A percentile compares a stretch with the other conserved stretches of the same genome.
phyloP scores from a whole-genome alignment of 2,888 invertebrate species.

The Chesias legatella region DNA sequence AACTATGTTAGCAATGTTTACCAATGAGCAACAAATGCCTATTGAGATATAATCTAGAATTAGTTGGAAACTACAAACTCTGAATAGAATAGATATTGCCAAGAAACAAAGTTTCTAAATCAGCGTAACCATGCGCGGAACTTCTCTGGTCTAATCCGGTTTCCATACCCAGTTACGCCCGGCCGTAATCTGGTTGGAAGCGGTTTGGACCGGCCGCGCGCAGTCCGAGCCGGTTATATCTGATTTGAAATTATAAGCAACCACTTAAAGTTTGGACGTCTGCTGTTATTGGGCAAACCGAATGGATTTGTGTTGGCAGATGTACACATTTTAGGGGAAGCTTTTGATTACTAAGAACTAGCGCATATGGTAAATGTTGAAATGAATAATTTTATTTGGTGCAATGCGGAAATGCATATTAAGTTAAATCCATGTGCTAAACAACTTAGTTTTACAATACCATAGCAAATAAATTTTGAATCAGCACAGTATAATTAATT shows the following conservation, averaged over 20 bases:
- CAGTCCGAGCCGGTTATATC: conserved; percentile 50
- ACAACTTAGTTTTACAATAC: no score
- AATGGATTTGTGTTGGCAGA: conserved; percentile 25
- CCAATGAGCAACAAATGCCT: conserved; percentile 37
- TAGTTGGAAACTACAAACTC: conserved; percentile 51
- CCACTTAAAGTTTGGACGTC: conserved; percentile 37
- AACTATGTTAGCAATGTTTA: conserved; percentile 36
- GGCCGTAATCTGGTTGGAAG: conserved; percentile 56
- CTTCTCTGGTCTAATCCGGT: conserved; percentile 67
- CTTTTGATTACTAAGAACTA: not conserved
- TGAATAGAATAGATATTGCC: conserved; percentile 44
- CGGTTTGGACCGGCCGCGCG: conserved; percentile 44
- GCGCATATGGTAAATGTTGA: no score
- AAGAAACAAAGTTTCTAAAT: conserved; percentile 75
- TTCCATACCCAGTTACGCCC: conserved; percentile 51
- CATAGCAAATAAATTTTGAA: no score
- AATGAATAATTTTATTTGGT: no score
- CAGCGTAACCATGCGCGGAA: conserved; percentile 72
- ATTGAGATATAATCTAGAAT: conserved; percentile 45
- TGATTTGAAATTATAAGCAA: conserved; percentile 68
- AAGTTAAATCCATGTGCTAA: no score
- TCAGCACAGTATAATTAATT: no score
- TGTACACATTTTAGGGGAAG: not conserved
- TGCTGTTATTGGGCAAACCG: conserved; percentile 25
- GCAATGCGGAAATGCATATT: no score